Evolutionary conservation across 2,888 invertebrate genomes (phyloP).

Genomic region (Lamellibrachia columna): DNA sequence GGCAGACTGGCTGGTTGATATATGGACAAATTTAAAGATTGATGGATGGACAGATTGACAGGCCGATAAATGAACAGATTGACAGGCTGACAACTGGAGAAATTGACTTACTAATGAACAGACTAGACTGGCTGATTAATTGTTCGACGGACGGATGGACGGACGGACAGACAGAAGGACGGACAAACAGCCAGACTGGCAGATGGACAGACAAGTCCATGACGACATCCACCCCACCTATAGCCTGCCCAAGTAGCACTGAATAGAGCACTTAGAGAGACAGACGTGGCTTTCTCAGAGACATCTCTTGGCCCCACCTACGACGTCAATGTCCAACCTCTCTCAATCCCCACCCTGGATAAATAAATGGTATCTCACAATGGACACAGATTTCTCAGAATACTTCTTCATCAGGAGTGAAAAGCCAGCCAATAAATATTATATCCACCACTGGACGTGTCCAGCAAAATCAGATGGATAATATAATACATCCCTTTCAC

Average conservation of each 20-base stretch:
- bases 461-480: neutral
- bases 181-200: too few relatives aligned
- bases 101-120: neutral
- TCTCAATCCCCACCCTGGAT: neutral
- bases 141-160: too few relatives aligned
- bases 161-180: too few relatives aligned
- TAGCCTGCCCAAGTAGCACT: neutral
- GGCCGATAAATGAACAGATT: neutral
- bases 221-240: neutral
- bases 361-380: neutral
- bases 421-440: neutral
- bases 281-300: neutral
- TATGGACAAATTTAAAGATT: neutral
- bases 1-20: too few relatives aligned
- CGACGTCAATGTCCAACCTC: neutral
- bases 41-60: neutral
- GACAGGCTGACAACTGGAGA: neutral
- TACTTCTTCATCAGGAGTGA: neutral
- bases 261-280: neutral
- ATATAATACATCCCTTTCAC: neutral
- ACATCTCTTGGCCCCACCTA: neutral
- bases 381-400: neutral
- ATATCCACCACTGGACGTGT: neutral
- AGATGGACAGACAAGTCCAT: neutral
- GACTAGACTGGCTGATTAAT: neutral